Evolutionary conservation across 1,140 invertebrate genomes (phyloP).

Genomic region (Penaeus vannamei): DNA sequence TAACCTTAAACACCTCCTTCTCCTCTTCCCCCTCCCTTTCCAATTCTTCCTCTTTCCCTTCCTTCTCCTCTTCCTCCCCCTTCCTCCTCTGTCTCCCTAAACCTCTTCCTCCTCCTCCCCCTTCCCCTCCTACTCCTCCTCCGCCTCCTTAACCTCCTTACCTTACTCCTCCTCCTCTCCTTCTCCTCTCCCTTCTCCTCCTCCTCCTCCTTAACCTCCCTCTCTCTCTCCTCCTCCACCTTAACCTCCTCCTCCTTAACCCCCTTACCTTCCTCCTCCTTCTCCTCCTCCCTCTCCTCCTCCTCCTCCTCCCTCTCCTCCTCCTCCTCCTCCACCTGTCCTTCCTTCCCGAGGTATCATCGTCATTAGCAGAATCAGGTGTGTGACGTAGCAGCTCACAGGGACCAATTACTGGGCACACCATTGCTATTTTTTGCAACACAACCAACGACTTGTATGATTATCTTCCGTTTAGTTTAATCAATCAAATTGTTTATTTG

Average conservation of each 20-base stretch:
- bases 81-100: not conserved
- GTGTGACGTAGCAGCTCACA: too few relatives aligned
- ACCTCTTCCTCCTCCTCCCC: not conserved
- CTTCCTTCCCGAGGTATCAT: not conserved
- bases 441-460: too few relatives aligned
- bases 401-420: too few relatives aligned
- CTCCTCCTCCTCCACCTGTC: not conserved
- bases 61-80: not conserved
- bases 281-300: not conserved
- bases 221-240: not conserved
- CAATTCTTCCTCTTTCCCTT: conserved; percentile 47
- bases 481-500: too few relatives aligned
- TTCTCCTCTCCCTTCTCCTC: not conserved
- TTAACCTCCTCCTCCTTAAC: not conserved
- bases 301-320: not conserved
- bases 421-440: too few relatives aligned
- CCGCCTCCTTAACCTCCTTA: not conserved
- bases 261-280: not conserved
- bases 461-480: too few relatives aligned
- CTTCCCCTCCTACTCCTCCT: not conserved
- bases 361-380: too few relatives aligned
- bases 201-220: not conserved
- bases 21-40: not conserved
- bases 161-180: not conserved
- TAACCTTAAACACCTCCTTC: not conserved